Evolutionary conservation across 2,888 invertebrate species (phyloP).

Genomic region (Euphydryas editha): DNA sequence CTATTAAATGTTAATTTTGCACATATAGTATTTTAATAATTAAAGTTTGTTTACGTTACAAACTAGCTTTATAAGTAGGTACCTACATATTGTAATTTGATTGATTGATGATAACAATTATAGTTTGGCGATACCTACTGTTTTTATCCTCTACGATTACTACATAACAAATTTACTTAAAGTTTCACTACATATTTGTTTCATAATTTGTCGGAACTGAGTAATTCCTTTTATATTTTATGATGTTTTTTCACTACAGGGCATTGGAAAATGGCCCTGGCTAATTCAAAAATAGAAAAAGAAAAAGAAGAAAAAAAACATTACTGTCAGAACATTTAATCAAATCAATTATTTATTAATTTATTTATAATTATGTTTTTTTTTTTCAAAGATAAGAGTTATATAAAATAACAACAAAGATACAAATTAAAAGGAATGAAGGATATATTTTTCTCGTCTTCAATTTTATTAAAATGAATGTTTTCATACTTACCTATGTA

Average conservation of each 20-base stretch:
- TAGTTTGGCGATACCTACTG: neutral
- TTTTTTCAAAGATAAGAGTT: too few species aligned
- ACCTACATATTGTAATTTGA: neutral
- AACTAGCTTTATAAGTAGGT: neutral
- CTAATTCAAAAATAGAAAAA: too few species aligned
- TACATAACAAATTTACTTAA: constrained; percentile 4
- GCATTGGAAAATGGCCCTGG: too few species aligned
- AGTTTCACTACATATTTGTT: constrained; percentile 24
- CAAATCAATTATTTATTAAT: too few species aligned
- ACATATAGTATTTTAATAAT: neutral
- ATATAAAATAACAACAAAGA: too few species aligned
- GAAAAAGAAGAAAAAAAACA: too few species aligned
- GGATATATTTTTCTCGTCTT: too few species aligned
- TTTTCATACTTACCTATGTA: too few species aligned
- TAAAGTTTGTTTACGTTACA: neutral
- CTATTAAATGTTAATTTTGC: neutral
- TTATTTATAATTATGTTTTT: too few species aligned
- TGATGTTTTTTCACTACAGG: neutral
- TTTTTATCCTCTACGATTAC: constrained; percentile 17
- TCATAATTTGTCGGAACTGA: constrained; percentile 26
- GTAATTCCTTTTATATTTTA: constrained; percentile 12
- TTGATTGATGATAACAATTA: neutral
- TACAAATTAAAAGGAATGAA: too few species aligned
- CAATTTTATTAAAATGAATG: too few species aligned
- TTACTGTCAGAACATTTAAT: too few species aligned